A percentile compares a stretch with the other conserved stretches of the same genome.
Conservation (phyloP, 2,113 vertebrate genomes). For the Gobio gobio region DNA sequence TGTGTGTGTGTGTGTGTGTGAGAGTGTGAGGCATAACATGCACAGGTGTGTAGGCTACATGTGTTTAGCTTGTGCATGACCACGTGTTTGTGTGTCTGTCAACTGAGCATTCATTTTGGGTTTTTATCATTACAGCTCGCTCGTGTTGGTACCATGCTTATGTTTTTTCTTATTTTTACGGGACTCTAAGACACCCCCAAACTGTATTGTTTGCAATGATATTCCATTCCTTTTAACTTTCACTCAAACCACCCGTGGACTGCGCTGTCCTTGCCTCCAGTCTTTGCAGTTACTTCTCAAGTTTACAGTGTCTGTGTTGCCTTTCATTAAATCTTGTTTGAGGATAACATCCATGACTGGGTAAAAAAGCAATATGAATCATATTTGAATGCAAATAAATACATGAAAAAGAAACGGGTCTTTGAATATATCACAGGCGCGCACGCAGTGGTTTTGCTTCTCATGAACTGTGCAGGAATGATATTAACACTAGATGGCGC, state of each 20-base stretch:
- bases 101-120: constrained; percentile 65
- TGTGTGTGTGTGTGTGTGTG: constrained; percentile 19
- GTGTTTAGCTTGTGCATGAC: constrained; percentile 56
- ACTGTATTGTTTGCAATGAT: constrained; percentile 73
- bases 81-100: constrained; percentile 44
- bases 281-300: constrained; percentile 59
- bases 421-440: not conserved
- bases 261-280: constrained; percentile 63
- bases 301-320: constrained; percentile 66
- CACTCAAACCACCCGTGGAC: constrained; percentile 72
- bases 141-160: constrained; percentile 67
- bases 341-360: constrained; percentile 68
- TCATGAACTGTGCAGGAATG: not conserved
- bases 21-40: constrained; percentile 29
- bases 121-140: constrained; percentile 67
- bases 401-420: constrained; percentile 53
- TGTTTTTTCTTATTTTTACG: constrained; percentile 69
- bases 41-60: constrained; percentile 49
- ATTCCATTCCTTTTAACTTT: constrained; percentile 64
- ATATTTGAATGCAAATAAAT: constrained; percentile 75
- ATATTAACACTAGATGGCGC: not conserved
- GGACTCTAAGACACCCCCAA: constrained; percentile 65
- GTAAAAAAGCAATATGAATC: constrained; percentile 68
- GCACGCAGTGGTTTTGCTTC: not conserved
- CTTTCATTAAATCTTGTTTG: constrained; percentile 71